phyloP scores from a whole-genome alignment of 1,140 invertebrate genomes.

The Charaxes varanes region DNA sequence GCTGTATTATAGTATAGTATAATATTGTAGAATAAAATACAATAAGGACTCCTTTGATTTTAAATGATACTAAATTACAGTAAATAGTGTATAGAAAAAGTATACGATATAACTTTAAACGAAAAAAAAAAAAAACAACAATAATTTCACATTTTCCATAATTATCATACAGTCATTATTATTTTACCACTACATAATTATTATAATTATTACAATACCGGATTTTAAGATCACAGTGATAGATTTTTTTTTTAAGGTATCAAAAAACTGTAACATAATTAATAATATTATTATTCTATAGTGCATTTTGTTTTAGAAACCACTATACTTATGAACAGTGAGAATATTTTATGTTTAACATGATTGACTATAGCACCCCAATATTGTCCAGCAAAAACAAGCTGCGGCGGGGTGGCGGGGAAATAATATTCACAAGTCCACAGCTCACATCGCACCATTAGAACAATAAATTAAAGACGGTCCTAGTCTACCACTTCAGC shows the following conservation, averaged over 20 bases:
- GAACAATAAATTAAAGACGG: conserved; percentile 72
- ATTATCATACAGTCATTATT: conserved; percentile 25
- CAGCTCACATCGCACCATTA: conserved; percentile 70
- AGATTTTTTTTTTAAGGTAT: conserved; percentile 27
- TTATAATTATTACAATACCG: too few species aligned
- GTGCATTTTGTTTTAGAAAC: conserved; percentile 53
- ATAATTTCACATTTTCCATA: conserved; percentile 24
- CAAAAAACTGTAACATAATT: conserved; percentile 37
- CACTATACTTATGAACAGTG: conserved; percentile 55
- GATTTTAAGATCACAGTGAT: conserved; percentile 30
- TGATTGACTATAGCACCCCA: conserved; percentile 69
- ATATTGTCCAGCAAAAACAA: conserved; percentile 52
- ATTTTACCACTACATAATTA: conserved; percentile 24
- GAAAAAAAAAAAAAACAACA: conserved; percentile 25
- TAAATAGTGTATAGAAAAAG: conserved; percentile 24
- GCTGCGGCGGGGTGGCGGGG: conserved; percentile 46
- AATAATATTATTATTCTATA: conserved; percentile 36
- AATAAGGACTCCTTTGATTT: conserved; percentile 11
- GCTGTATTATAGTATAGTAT: conserved; percentile 20
- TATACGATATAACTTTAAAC: conserved; percentile 25
- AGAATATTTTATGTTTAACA: conserved; percentile 61
- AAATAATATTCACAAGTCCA: conserved; percentile 65
- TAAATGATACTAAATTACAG: conserved; percentile 21
- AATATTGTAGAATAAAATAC: conserved; percentile 18
- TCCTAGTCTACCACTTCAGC: conserved; percentile 56